These are phyloP conservation scores for Girardia tigrina DNA, from an alignment of 2,888 invertebrate species.

Conservation along the genomic window DNA sequence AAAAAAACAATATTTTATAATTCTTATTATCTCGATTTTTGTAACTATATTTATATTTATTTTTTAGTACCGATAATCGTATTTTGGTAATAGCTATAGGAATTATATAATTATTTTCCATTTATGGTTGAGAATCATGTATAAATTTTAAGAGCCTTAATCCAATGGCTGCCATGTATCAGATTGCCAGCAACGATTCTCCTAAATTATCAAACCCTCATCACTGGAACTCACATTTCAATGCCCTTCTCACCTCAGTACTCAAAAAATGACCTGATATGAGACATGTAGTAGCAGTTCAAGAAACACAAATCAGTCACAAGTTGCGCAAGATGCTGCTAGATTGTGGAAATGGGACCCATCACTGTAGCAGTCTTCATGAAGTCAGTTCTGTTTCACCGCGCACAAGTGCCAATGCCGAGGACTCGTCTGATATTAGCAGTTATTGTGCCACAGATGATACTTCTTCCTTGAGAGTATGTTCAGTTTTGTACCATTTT, in stretches of 20 bases:
- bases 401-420: background rate
- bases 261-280: background rate
- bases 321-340: background rate
- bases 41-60: no score
- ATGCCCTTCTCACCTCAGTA: background rate
- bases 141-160: no score
- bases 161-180: constrained; percentile 98
- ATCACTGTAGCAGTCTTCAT: background rate
- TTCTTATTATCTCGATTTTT: no score
- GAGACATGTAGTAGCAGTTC: background rate
- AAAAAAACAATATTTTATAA: no score
- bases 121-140: no score
- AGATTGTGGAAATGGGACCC: background rate
- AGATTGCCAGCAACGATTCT: constrained; percentile 97
- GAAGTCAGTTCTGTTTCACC: background rate
- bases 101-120: no score
- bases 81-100: no score
- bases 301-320: background rate
- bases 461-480: background rate
- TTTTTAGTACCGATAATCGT: no score
- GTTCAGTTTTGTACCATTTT: no score
- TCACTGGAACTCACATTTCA: background rate
- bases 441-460: background rate
- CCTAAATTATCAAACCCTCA: constrained; percentile 59
- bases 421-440: background rate